Evolutionary conservation across 1,140 invertebrate species (phyloP).

Genomic region (Drosophila miranda): DNA sequence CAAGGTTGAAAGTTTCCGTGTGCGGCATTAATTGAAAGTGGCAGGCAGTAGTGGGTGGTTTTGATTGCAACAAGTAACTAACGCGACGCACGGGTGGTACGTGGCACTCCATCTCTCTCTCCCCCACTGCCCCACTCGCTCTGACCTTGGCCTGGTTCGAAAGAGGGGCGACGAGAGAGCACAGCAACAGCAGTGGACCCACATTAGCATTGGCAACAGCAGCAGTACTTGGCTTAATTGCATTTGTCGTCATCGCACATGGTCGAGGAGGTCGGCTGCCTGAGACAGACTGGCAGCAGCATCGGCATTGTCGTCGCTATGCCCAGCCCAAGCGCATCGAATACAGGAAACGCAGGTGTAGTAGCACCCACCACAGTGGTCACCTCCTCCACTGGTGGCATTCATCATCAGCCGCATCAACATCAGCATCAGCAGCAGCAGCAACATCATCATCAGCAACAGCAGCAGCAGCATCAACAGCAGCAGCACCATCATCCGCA

Average conservation of each 20-base stretch:
- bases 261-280: slow-evolving; percentile 67
- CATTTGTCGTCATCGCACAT: slow-evolving; percentile 47
- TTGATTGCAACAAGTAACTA: slow-evolving; percentile 49
- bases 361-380: slow-evolving; percentile 8
- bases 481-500: slow-evolving; percentile 23
- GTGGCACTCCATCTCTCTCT: not conserved
- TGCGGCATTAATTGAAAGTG: slow-evolving; percentile 16
- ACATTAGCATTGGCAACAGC: slow-evolving; percentile 53
- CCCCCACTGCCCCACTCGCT: not conserved
- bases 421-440: slow-evolving; percentile 15
- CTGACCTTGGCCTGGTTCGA: not conserved
- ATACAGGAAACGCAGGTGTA: slow-evolving; percentile 21
- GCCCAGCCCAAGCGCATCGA: slow-evolving; percentile 52
- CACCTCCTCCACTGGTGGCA: slow-evolving; percentile 10
- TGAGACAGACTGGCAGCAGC: slow-evolving; percentile 63
- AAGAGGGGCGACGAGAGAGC: no score
- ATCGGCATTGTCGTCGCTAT: slow-evolving; percentile 53
- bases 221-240: slow-evolving; percentile 49
- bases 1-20: no score
- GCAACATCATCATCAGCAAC: slow-evolving; percentile 1
- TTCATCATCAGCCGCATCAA: slow-evolving; percentile 12
- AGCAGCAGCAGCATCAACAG: slow-evolving; percentile 4
- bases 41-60: slow-evolving; percentile 1
- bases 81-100: not conserved
- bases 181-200: slow-evolving; percentile 3